phyloP scores from a whole-genome alignment of 2,113 vertebrate species.

The Alethe castanea region DNA sequence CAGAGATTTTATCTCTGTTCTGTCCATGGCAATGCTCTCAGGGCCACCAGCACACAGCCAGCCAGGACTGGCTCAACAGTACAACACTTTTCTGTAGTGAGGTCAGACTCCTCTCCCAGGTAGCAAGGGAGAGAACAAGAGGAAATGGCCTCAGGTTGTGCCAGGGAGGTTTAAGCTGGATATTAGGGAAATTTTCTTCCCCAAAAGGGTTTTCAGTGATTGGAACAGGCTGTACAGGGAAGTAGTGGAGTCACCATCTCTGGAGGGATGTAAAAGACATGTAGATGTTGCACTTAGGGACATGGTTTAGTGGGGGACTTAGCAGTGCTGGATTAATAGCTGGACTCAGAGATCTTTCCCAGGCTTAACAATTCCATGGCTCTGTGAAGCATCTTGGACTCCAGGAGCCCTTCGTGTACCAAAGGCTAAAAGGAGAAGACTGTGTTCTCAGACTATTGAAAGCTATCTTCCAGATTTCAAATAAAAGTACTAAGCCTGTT shows the following conservation, averaged over 20 bases:
- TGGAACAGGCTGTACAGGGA: neutral
- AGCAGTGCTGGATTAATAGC: neutral
- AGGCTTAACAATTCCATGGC: neutral
- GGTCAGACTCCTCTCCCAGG: neutral
- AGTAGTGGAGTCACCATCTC: neutral
- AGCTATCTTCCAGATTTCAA: neutral
- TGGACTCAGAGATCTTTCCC: neutral
- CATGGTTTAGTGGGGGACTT: neutral
- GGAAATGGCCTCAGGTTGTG: neutral
- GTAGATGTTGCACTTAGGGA: neutral
- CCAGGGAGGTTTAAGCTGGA: neutral
- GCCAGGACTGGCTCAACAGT: neutral
- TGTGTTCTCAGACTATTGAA: neutral
- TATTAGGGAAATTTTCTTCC: neutral
- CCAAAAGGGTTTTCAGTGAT: rapidly evolving
- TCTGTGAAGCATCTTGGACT: neutral
- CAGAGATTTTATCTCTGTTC: neutral
- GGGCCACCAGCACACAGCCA: neutral
- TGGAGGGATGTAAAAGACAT: neutral
- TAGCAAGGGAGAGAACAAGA: neutral
- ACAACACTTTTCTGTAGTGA: rapidly evolving
- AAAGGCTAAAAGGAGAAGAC: neutral
- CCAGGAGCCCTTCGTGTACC: neutral
- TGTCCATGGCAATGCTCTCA: neutral
- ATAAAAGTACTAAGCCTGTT: neutral